Evolutionary conservation across 2,797 vertebrate genomes (phyloP).

Genomic region (Notoglanidium macrostoma): DNA sequence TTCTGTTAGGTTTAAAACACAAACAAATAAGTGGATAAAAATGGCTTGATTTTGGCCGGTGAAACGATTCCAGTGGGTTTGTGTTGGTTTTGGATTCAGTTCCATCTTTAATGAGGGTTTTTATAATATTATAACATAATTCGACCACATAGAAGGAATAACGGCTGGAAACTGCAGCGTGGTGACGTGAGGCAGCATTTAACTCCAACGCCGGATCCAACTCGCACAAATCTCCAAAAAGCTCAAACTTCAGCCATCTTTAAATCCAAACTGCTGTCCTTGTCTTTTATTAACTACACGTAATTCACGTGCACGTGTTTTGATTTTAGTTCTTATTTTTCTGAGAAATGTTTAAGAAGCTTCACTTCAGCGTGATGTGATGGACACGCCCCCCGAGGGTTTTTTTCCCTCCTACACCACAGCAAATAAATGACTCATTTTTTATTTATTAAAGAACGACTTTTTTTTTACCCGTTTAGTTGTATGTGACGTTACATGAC

Average conservation of each 20-base stretch:
- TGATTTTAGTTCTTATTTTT: background rate
- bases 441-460: too few species aligned
- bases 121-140: background rate
- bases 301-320: background rate
- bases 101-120: background rate
- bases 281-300: background rate
- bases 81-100: background rate
- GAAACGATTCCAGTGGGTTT: background rate
- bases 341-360: background rate
- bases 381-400: background rate
- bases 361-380: background rate
- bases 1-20: background rate
- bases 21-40: background rate
- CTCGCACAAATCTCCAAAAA: background rate
- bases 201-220: background rate
- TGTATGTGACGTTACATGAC: background rate
- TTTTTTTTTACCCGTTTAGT: background rate
- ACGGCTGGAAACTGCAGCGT: background rate
- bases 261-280: background rate
- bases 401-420: background rate
- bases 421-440: background rate
- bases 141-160: too few species aligned
- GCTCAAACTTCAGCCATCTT: background rate
- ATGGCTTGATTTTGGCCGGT: background rate
- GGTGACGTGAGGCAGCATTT: background rate